Evolutionary conservation across 2,113 vertebrate species (phyloP).

Genomic region (Vimba vimba): DNA sequence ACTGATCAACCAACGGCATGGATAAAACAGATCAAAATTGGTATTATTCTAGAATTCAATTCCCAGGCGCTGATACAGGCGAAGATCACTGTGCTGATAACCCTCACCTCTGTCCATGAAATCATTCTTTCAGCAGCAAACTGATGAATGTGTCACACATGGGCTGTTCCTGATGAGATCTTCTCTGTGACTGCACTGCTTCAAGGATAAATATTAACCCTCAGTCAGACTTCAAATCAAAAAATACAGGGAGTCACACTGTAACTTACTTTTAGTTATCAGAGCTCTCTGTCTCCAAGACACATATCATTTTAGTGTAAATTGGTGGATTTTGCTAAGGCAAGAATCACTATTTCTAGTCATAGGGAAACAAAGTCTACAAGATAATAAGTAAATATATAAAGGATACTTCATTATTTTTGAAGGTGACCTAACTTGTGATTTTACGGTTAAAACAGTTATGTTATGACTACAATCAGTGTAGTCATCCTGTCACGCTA

Average conservation of each 20-base stretch:
- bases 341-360: background rate
- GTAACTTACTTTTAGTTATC: background rate
- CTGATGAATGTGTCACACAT: constrained; percentile 63
- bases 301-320: background rate
- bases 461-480: too few relatives aligned
- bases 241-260: constrained; percentile 36
- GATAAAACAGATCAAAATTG: constrained; percentile 46
- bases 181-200: constrained; percentile 12
- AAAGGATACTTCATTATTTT: background rate
- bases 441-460: background rate
- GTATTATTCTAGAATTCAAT: constrained; percentile 50
- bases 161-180: constrained; percentile 50
- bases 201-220: constrained; percentile 44
- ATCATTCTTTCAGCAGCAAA: constrained; percentile 43
- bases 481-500: too few relatives aligned
- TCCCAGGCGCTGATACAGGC: constrained; percentile 46
- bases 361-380: background rate
- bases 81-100: constrained; percentile 45
- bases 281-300: background rate
- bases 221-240: constrained; percentile 39
- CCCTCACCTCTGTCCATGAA: constrained; percentile 30
- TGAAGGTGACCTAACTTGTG: background rate
- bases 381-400: background rate
- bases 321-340: background rate
- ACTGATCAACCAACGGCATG: constrained; percentile 1